Percentiles rank a stretch among this genome's conserved stretches.
phyloP scores from a whole-genome alignment of 1,140 invertebrate species.

The Heterodera carotae region DNA sequence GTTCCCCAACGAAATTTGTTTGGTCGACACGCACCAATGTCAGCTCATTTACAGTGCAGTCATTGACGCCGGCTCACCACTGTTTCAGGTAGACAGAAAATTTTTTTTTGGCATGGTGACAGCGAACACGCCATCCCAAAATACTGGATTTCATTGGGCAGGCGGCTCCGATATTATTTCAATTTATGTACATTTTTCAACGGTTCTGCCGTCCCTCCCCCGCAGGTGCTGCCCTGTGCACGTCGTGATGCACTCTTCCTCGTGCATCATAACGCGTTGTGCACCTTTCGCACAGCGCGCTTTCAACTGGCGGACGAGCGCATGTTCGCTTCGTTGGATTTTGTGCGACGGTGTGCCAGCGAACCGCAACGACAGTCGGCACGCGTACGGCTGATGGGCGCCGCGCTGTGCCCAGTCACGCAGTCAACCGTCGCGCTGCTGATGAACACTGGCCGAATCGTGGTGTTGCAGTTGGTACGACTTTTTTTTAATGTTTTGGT shows the following conservation, averaged over 20 bases:
- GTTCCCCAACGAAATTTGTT: constrained; percentile 48
- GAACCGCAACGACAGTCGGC: constrained; percentile 47
- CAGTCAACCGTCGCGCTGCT: constrained; percentile 45
- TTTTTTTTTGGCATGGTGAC: constrained; percentile 10
- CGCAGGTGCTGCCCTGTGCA: constrained; percentile 47
- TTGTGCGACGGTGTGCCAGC: constrained; percentile 34
- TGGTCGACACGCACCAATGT: constrained; percentile 27
- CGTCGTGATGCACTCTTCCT: constrained; percentile 51
- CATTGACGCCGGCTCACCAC: constrained; percentile 33
- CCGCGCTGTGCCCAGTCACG: constrained; percentile 44
- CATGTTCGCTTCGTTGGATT: constrained; percentile 29
- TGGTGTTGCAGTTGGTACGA: constrained; percentile 46
- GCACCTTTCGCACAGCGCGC: constrained; percentile 42
- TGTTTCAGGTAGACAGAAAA: constrained; percentile 28
- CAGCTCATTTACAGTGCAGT: constrained; percentile 42
- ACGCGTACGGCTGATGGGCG: constrained; percentile 40
- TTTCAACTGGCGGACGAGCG: constrained; percentile 31
- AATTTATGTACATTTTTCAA: no score
- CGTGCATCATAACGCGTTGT: constrained; percentile 48
- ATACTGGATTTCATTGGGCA: constrained; percentile 15
- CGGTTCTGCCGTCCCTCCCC: no score
- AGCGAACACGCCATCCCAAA: not conserved
- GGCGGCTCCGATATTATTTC: constrained; percentile 20
- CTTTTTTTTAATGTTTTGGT: constrained; percentile 36
- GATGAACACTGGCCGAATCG: constrained; percentile 45